These are phyloP conservation scores for Trematocara variabile DNA, from an alignment of 2,113 vertebrate species.

Conservation along the genomic window DNA sequence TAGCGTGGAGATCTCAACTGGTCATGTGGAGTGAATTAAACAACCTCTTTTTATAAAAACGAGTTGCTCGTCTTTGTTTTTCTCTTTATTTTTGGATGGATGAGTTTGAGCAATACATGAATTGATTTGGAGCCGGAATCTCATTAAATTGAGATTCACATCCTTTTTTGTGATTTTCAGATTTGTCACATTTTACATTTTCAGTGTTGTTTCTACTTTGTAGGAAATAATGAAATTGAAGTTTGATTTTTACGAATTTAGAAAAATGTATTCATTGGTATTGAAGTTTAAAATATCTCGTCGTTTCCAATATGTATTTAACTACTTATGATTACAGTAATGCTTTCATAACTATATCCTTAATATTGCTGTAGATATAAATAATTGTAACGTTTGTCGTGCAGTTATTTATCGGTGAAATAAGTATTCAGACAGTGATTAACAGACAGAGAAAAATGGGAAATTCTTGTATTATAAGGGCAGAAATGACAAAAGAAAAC, in stretches of 20 bases:
- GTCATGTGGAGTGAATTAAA: conserved; percentile 27
- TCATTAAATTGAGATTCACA: not conserved
- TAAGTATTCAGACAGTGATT: not conserved
- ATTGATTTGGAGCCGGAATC: not conserved
- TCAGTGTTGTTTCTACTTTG: not conserved
- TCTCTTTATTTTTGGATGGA: not conserved
- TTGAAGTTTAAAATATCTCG: not conserved
- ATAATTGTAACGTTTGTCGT: not conserved
- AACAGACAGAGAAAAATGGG: not conserved
- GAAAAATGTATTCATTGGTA: not conserved
- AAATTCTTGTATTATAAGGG: not conserved
- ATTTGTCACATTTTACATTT: not conserved
- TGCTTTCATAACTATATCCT: not conserved
- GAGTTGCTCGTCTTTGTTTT: not conserved
- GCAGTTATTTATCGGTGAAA: not conserved
- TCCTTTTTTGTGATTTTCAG: not conserved
- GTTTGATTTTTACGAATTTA: not conserved
- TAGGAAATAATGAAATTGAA: not conserved
- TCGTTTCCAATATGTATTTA: not conserved
- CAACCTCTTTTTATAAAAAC: not conserved
- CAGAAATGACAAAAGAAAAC: not conserved
- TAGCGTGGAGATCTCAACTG: not conserved
- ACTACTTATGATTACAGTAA: not conserved
- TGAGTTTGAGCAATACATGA: not conserved
- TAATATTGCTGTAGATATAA: not conserved